Evolutionary conservation across 2,888 invertebrate genomes (phyloP).

Genomic region (Phaedon cochleariae): DNA sequence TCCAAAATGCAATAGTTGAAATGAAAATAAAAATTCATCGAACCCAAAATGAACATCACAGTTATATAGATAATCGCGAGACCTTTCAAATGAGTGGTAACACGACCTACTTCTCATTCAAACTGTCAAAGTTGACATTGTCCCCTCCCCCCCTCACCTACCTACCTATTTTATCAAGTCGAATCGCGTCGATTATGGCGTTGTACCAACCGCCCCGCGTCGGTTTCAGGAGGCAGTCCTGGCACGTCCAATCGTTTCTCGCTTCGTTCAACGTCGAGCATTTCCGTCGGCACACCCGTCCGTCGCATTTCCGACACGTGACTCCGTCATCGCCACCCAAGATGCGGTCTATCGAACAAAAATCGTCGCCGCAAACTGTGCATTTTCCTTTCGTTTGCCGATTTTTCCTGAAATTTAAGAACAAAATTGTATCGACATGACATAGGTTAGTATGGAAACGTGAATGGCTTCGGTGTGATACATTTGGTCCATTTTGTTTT

Average conservation of each 20-base stretch:
- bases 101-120: no score
- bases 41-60: background rate
- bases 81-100: background rate
- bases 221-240: slow-evolving; percentile 51
- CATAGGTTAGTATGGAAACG: background rate
- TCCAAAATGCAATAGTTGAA: no score
- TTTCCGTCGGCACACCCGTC: slow-evolving; percentile 53
- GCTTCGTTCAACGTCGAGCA: slow-evolving; percentile 49
- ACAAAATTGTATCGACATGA: background rate
- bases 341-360: slow-evolving; percentile 53
- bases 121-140: no score
- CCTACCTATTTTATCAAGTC: slow-evolving; percentile 48
- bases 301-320: slow-evolving; percentile 54
- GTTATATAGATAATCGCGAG: background rate
- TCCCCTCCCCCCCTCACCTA: no score
- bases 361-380: slow-evolving; percentile 55
- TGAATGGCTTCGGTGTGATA: no score
- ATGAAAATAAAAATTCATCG: background rate
- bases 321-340: slow-evolving; percentile 53
- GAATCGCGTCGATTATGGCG: slow-evolving; percentile 52
- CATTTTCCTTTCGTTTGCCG: slow-evolving; percentile 45
- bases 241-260: slow-evolving; percentile 53
- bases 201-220: slow-evolving; percentile 54
- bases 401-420: slow-evolving; percentile 22
- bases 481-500: no score